A percentile compares a stretch with the other conserved stretches of the same genome.
phyloP scores from a whole-genome alignment of 2,113 vertebrate species.

The Lasiurus cinereus region DNA sequence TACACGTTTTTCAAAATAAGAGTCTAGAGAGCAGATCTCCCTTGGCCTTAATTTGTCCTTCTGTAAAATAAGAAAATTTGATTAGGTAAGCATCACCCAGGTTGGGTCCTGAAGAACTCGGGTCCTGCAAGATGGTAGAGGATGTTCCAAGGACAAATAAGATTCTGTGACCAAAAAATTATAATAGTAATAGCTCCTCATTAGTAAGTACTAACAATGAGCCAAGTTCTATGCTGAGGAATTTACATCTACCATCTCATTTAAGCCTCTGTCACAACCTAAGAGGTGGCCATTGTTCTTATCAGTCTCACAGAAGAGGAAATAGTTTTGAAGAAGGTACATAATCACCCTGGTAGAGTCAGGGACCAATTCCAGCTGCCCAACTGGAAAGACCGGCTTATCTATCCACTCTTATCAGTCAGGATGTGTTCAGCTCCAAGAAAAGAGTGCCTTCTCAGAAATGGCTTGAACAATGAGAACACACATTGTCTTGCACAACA shows the following conservation, averaged over 20 bases:
- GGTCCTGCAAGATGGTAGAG: background rate
- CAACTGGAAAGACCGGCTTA: background rate
- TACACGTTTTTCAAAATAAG: constrained; percentile 18
- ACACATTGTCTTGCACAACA: background rate
- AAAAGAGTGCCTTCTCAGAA: background rate
- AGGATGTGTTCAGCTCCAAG: background rate
- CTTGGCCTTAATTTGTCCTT: constrained; percentile 32
- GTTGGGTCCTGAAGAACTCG: background rate
- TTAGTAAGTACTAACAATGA: background rate
- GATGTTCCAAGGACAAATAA: background rate
- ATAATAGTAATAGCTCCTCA: background rate
- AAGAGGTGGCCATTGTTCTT: background rate
- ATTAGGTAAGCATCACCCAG: background rate
- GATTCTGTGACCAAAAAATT: background rate
- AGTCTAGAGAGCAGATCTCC: background rate
- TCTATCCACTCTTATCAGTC: background rate
- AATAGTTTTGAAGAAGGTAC: background rate
- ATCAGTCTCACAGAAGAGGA: background rate
- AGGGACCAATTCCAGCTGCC: background rate
- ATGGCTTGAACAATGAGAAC: background rate
- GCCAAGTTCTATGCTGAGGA: background rate
- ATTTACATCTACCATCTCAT: background rate
- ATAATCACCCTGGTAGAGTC: background rate
- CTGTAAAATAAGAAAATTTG: background rate
- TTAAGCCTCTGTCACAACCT: background rate